Evolutionary conservation across 2,113 vertebrate species (phyloP), one percentile per base, ranked within the genome.

Genomic region (Phalacrocorax carbo): DNA sequence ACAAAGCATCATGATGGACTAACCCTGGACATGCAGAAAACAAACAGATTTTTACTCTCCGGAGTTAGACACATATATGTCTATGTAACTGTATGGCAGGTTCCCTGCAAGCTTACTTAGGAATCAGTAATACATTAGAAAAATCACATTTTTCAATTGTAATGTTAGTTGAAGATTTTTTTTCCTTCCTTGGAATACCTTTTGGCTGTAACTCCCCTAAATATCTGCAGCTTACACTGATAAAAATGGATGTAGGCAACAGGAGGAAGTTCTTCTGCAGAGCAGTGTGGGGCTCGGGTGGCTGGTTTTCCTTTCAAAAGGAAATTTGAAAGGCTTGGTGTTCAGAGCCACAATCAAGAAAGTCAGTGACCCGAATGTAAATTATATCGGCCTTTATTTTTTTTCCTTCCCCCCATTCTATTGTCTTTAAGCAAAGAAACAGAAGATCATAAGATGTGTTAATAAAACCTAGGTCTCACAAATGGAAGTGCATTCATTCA

Each of bases 361-460:
- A 82, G 49, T 58, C 51, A 73, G 81, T 91, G 94, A 94, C 58
- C 70, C 1, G 2, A 38, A 77, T 70, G 51, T 72, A 85, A 94
- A 55, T 70, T 57, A 5, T 26, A 30, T 12, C 10, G 1, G n/a
- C 27, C 27, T 69, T 71, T 70, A 14, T 69, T 54, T 61, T 55
- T 48, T 15, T 25, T 10, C 34, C 71, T 42, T 11, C 20, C n/a
- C 13, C 20, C n/a, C 3, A 5, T 69, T 87, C 40, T 86, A 4
- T 76, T 96, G 69, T 92, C 49, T 93, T 82, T 77, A 85, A 64
- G 72, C 30, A 88, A 79, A 88, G 60, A 90, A 90, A 71, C 25
- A 0, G 4, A 87, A 92, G 82, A 40, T n/a, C 6, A 0, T 58
- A 27, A 70, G 38, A 19, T 19, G 7, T 26, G 11, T 42, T 87